Conservation (phyloP, 2,797 vertebrate genomes). For the Sus cebifrons region DNA sequence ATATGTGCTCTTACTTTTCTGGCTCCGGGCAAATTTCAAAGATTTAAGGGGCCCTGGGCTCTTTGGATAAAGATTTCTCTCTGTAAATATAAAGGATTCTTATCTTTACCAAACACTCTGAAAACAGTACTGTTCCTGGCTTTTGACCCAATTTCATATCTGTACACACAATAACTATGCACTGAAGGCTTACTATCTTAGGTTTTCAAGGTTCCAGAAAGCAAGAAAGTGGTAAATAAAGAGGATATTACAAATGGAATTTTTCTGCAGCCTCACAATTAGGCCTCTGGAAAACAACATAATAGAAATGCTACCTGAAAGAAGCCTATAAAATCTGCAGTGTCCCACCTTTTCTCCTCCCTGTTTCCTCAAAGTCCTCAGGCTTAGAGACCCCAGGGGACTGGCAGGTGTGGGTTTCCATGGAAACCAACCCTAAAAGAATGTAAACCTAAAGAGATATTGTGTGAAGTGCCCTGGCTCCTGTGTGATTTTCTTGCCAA, state of each 20-base stretch:
- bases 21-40: slow-evolving; percentile 73
- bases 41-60: slow-evolving; percentile 67
- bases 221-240: slow-evolving; percentile 70
- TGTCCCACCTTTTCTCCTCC: slow-evolving; percentile 39
- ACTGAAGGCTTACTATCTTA: slow-evolving; percentile 64
- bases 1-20: slow-evolving; percentile 44
- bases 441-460: slow-evolving; percentile 72
- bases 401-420: slow-evolving; percentile 77
- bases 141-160: slow-evolving; percentile 72
- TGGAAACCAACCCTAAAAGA: slow-evolving; percentile 77
- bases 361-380: slow-evolving; percentile 41
- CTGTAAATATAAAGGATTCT: slow-evolving; percentile 74
- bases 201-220: slow-evolving; percentile 77
- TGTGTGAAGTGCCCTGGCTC: slow-evolving; percentile 66
- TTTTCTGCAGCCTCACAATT: slow-evolving; percentile 51
- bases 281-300: slow-evolving; percentile 30
- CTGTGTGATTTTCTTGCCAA: slow-evolving; percentile 77
- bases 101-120: slow-evolving; percentile 78
- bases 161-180: slow-evolving; percentile 64
- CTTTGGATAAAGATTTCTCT: slow-evolving; percentile 71
- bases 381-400: slow-evolving; percentile 69
- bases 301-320: slow-evolving; percentile 27
- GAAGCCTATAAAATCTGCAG: slow-evolving; percentile 48
- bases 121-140: slow-evolving; percentile 76
- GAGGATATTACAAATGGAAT: slow-evolving; percentile 19